Evolutionary conservation across 2,113 vertebrate genomes (phyloP), one percentile per base, ranked within the genome.

Genomic region (Gymnarchus niloticus): DNA sequence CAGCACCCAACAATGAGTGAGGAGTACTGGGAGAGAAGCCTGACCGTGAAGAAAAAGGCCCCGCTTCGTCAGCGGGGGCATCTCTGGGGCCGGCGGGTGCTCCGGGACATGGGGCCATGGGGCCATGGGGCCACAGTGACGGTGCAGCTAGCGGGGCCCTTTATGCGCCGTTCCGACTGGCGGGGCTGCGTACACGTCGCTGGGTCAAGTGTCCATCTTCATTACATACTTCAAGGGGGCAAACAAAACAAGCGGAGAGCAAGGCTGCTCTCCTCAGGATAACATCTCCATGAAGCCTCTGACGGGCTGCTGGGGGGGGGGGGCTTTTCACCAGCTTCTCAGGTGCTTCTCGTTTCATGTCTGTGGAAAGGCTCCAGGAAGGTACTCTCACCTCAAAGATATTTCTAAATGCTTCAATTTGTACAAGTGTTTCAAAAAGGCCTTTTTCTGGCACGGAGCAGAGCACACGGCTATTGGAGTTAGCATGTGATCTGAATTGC

Each of bases 261-360:
- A 25, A 86, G 49, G 87, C 1, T 33, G 44, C 2, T 37, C 88
- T 90, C 56, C 89, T 90, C 88, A 88, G 88, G 83, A 90, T 91
- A 92, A 92, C 90, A 88, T 91, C 90, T 91, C 88, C 91, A 91
- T 89, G 88, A 89, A 88, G 87, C 88, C 85, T 88, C 89, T 91
- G 91, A 91, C 91, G 91, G 90, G 89, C 91, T 90, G 87, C 90
- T 85, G 90, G 91, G 44, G 41, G 44, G 4, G 76, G 44, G 19
- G 76, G 44, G 81, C 25, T 59, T 87, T 57, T 28, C 23, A 10
- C 44, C 41, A 28, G 61, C 41, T 54, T 83, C 81, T 87, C 86
- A 89, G 83, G 77, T 78, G 87, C 85, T 84, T 84, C 52, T 44
- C 85, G 28, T 85, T 87, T 84, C 87, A 87, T 81, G 57, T 56